Base-by-base conservation (phyloP, 1,140 invertebrate genomes). In the Zaprionus ornatus region DNA sequence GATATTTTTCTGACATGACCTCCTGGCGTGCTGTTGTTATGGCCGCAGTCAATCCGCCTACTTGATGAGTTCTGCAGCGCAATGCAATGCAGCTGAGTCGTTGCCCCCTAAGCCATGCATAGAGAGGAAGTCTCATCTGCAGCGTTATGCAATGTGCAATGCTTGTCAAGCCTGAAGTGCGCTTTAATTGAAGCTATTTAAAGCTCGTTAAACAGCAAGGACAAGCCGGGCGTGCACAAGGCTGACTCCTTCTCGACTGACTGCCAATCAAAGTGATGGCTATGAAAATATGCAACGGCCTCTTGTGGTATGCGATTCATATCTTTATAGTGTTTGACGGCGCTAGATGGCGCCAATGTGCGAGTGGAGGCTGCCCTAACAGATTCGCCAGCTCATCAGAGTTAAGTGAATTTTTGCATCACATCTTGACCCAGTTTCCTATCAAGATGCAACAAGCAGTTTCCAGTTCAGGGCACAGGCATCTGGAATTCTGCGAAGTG, bases 1-100 rank as follows among this genome's bases (percentile, higher is more conserved):
- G 85, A 90, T 90, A 90, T 90, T 90, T 88, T 79, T 76, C 81
- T 90, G 85, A 90, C 85, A 90, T 90, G 85, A 90, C 85, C 85
- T 90, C 85, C 85, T 85, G 84, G 81, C 72, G 81, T 74, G 85
- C 66, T 37, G 72, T 78, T 64, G 76, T 56, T 71, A 75, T 80
- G 68, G 82, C 70, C 71, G 74, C 54, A 66, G 74, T 37, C 21
- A 66, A 62, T 9, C 69, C 70, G 70, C 70, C 70, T 74, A 73
- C 70, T 79, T 81, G 70, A 77, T 82, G 88, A 74, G 74, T 87
- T 64, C 67, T 62, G 74, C 80, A 72, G 52, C 61, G 71, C 80
- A n/a, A n/a, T n/a, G n/a, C 69, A 37, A 27, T 12, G 17, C 35
- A 32, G 23, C 10, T 60, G 56, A 61, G 12, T 52, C 63, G 56